Evolutionary conservation across 2,888 invertebrate species (phyloP).

Genomic region (Strigamia maritima): DNA sequence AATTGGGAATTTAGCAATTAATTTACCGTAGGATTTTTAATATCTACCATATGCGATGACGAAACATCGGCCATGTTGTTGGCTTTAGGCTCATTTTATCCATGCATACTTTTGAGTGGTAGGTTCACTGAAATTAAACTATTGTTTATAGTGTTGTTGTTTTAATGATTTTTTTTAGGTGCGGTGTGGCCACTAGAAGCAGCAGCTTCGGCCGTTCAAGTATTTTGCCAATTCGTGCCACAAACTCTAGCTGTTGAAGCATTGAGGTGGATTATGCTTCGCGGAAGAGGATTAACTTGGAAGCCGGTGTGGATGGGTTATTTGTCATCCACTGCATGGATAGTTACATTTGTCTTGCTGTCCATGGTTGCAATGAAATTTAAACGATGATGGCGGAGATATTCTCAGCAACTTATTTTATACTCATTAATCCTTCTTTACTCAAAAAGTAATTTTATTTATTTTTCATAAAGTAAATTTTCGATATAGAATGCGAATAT

Average conservation of each 20-base stretch:
- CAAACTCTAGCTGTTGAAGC: background rate
- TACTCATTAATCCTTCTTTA: too few species aligned
- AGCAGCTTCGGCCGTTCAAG: background rate
- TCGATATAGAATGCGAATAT: too few species aligned
- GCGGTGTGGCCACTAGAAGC: background rate
- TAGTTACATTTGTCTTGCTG: background rate
- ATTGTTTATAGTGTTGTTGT: background rate
- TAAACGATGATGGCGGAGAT: background rate
- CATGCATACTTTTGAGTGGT: constrained; percentile 86
- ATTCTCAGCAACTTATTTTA: background rate
- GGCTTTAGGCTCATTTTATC: constrained; percentile 90
- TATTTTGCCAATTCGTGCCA: background rate
- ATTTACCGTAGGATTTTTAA: constrained; percentile 67
- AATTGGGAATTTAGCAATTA: too few species aligned
- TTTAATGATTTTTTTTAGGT: background rate
- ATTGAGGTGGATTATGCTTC: background rate
- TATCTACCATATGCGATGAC: constrained; percentile 84
- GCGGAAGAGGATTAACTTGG: background rate
- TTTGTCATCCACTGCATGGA: background rate
- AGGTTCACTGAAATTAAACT: constrained; percentile 49
- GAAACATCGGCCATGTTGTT: constrained; percentile 90
- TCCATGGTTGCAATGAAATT: background rate
- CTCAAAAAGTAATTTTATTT: too few species aligned
- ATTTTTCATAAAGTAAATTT: too few species aligned
- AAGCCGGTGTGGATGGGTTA: background rate